These are phyloP conservation scores for Amphipoea oculea DNA, from an alignment of 2,888 invertebrate genomes.

Conservation along the genomic window DNA sequence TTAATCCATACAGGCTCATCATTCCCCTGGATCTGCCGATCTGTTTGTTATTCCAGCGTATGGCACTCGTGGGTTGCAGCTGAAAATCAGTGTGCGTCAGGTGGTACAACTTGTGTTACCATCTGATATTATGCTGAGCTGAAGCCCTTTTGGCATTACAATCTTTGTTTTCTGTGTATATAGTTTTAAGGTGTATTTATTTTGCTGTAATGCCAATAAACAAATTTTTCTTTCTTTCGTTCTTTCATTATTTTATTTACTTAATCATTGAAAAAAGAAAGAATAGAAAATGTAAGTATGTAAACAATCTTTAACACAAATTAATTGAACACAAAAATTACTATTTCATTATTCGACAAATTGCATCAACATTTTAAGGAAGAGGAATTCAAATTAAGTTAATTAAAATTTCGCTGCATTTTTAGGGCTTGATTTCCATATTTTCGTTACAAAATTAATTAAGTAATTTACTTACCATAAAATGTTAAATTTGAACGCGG, in stretches of 20 bases:
- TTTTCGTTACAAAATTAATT: conserved; percentile 43
- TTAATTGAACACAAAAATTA: background rate
- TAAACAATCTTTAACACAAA: background rate
- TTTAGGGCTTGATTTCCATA: conserved; percentile 42
- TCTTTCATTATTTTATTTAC: background rate
- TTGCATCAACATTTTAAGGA: conserved; percentile 11
- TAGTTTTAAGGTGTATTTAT: no score
- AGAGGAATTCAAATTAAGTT: conserved; percentile 14
- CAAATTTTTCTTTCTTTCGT: no score
- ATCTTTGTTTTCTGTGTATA: no score
- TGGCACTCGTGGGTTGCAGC: no score
- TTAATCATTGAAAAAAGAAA: background rate
- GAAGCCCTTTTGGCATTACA: no score
- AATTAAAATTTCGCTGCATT: conserved; percentile 34
- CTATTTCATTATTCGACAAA: background rate
- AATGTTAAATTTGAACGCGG: conserved; percentile 32
- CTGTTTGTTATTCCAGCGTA: no score
- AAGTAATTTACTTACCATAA: conserved; percentile 30
- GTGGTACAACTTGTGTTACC: no score
- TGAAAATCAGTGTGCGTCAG: no score
- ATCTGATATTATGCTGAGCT: no score
- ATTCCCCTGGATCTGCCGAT: no score
- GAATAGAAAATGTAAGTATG: background rate
- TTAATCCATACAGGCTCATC: no score
- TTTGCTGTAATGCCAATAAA: no score